These are phyloP conservation scores for Drosophila nannoptera DNA, from an alignment of 1,140 invertebrate genomes.

Conservation along the genomic window DNA sequence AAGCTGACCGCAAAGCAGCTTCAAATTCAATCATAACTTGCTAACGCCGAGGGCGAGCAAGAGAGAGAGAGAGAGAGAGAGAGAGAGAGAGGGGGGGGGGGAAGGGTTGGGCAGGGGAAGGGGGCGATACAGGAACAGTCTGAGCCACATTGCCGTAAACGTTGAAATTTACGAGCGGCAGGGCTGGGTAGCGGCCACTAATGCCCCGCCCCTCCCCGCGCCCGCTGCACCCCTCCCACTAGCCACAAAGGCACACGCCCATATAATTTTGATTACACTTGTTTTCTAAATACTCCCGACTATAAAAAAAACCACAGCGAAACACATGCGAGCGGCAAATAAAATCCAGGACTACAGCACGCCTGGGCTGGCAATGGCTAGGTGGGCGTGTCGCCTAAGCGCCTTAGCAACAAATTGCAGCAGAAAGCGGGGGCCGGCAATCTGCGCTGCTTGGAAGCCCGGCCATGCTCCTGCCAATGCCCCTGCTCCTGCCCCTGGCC, in stretches of 20 bases:
- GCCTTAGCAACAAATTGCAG: constrained; percentile 73
- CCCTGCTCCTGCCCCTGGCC: neutral
- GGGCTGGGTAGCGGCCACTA: neutral
- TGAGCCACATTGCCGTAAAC: constrained; percentile 61
- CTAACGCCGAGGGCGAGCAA: constrained; percentile 26
- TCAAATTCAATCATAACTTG: constrained; percentile 75
- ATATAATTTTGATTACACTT: constrained; percentile 77
- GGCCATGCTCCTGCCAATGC: neutral
- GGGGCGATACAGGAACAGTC: neutral
- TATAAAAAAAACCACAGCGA: constrained; percentile 48
- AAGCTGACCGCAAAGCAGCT: constrained; percentile 60
- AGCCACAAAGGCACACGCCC: constrained; percentile 53
- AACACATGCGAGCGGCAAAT: constrained; percentile 54
- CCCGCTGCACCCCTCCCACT: neutral
- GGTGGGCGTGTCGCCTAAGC: constrained; percentile 43
- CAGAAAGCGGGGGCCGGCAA: constrained; percentile 62
- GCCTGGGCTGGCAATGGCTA: constrained; percentile 3
- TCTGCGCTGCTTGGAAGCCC: constrained; percentile 41
- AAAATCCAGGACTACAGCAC: constrained; percentile 54
- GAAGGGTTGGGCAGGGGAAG: neutral
- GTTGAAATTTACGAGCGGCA: constrained; percentile 63
- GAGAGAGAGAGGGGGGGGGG: neutral
- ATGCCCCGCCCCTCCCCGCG: neutral
- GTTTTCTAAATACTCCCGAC: constrained; percentile 72
- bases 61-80: neutral